Conservation (phyloP, 2,113 vertebrate genomes). For the Synchiropus splendidus region DNA sequence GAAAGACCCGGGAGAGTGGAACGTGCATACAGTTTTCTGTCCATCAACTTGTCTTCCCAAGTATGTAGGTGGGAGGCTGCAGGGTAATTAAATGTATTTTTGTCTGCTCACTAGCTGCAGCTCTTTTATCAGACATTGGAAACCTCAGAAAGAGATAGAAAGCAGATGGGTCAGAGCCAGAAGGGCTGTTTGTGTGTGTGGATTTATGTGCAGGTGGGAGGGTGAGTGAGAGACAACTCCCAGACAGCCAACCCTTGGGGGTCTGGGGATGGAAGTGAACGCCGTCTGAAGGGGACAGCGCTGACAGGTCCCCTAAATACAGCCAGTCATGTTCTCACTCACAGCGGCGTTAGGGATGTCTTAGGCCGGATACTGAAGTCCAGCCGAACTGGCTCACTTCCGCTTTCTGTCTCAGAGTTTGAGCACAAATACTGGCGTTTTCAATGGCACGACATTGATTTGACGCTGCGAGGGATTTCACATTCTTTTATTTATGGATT, state of each 20-base stretch:
- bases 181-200: slow-evolving; percentile 45
- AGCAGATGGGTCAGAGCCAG: slow-evolving; percentile 53
- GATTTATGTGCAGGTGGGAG: slow-evolving; percentile 46
- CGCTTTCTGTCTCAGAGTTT: too few relatives aligned
- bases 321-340: slow-evolving; percentile 45
- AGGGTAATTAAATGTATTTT: slow-evolving; percentile 57
- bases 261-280: slow-evolving; percentile 54
- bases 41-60: slow-evolving; percentile 21
- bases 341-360: neutral
- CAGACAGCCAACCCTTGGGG: slow-evolving; percentile 43
- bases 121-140: slow-evolving; percentile 41
- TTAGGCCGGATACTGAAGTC: too few relatives aligned
- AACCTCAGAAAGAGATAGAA: slow-evolving; percentile 46
- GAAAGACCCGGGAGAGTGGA: slow-evolving; percentile 33
- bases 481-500: too few relatives aligned
- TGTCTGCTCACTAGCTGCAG: slow-evolving; percentile 40
- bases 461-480: too few relatives aligned
- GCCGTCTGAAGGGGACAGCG: slow-evolving; percentile 45
- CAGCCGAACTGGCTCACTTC: too few relatives aligned
- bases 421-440: too few relatives aligned
- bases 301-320: slow-evolving; percentile 57
- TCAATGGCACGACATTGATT: too few relatives aligned
- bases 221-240: slow-evolving; percentile 45
- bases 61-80: slow-evolving; percentile 30
- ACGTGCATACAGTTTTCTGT: slow-evolving; percentile 10